Conservation (phyloP, 1,140 invertebrate species). For the Drosophila obscura region DNA sequence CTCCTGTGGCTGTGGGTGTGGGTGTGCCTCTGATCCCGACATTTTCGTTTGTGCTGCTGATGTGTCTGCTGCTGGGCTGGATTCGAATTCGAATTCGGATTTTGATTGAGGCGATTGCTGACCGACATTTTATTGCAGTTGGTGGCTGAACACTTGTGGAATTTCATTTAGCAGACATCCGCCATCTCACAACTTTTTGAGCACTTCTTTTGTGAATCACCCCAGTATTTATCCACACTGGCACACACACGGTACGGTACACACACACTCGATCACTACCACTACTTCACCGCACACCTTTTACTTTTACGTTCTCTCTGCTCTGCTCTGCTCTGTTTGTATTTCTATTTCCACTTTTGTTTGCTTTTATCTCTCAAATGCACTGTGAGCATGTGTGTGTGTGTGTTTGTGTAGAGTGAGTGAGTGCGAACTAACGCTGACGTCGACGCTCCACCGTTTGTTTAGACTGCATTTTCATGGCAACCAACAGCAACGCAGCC, state of each 20-base stretch:
- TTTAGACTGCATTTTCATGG: conserved; percentile 81
- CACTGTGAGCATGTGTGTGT: conserved; percentile 34
- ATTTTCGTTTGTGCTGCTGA: conserved; percentile 76
- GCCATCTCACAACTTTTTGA: conserved; percentile 39
- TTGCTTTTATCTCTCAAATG: conserved; percentile 4
- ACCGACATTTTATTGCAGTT: conserved; percentile 68
- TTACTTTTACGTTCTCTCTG: conserved; percentile 17
- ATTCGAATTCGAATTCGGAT: conserved; percentile 18
- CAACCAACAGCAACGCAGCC: conserved; percentile 36
- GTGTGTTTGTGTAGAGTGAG: conserved; percentile 34
- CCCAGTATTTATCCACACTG: conserved; percentile 57
- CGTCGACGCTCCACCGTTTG: conserved; percentile 48
- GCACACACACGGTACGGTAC: conserved; percentile 23
- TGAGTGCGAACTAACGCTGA: conserved; percentile 26
- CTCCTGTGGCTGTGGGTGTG: conserved; percentile 27
- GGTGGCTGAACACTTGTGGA: conserved; percentile 26
- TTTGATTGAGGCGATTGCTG: conserved; percentile 3
- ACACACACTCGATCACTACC: conserved; percentile 20
- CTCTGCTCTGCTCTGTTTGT: conserved; percentile 27
- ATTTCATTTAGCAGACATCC: conserved; percentile 47
- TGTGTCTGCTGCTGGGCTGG: conserved; percentile 71
- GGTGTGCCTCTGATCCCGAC: conserved; percentile 36
- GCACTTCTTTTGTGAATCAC: conserved; percentile 62
- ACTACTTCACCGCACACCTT: conserved; percentile 35
- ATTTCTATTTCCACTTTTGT: conserved; percentile 24